A percentile compares a stretch with the other conserved stretches of the same genome.
Evolutionary conservation across 2,888 invertebrate genomes (phyloP).

Genomic region (Sesamia inferens): DNA sequence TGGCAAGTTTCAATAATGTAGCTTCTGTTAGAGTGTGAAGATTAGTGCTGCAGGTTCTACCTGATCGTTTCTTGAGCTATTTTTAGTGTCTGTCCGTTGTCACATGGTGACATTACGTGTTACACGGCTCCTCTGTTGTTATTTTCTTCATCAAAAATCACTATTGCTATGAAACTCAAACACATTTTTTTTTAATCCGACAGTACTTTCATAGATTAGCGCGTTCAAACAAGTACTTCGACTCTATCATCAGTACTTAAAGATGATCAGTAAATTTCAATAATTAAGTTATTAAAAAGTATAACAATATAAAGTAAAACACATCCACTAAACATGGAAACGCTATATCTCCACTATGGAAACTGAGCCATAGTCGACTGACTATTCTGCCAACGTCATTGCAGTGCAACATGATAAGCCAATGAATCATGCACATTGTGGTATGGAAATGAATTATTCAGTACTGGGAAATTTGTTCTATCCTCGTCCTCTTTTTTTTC

Average conservation of each 20-base stretch:
- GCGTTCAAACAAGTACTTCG: background rate
- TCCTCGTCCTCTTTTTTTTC: conserved; percentile 4
- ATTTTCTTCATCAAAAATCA: too few species aligned
- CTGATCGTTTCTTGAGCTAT: background rate
- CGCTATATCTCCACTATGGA: background rate
- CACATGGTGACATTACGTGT: background rate
- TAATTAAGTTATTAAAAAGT: background rate
- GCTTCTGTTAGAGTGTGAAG: background rate
- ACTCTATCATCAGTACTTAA: background rate
- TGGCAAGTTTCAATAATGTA: conserved; percentile 4
- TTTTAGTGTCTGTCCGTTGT: background rate
- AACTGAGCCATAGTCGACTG: background rate
- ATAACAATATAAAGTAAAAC: background rate
- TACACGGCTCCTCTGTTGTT: background rate
- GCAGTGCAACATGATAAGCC: background rate
- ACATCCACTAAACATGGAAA: background rate
- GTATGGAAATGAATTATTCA: conserved; percentile 4
- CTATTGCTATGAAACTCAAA: too few species aligned
- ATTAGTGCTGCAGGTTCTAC: background rate
- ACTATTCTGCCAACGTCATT: background rate
- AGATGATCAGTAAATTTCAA: background rate
- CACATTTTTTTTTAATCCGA: background rate
- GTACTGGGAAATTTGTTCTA: conserved; percentile 8
- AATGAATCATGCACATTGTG: background rate
- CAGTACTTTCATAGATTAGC: background rate